phyloP scores from a whole-genome alignment of 2,113 vertebrate genomes.

The Ochotona princeps region DNA sequence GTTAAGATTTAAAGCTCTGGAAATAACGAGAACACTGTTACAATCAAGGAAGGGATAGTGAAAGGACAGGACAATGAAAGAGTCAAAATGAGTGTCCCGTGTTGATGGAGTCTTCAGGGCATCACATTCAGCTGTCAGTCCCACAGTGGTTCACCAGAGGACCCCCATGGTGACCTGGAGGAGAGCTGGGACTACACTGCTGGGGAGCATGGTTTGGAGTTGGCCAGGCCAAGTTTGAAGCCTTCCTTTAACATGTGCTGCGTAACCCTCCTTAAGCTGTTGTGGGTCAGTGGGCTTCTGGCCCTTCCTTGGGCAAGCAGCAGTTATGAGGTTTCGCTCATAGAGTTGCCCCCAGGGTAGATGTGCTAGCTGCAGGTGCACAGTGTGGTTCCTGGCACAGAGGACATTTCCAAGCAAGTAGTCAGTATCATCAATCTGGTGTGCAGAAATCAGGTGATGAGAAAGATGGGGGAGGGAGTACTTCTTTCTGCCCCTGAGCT shows the following conservation, averaged over 20 bases:
- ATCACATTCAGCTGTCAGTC: background rate
- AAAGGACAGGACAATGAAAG: background rate
- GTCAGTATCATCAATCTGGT: background rate
- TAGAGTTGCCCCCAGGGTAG: background rate
- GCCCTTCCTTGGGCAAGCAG: background rate
- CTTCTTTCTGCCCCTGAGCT: background rate
- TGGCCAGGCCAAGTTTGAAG: background rate
- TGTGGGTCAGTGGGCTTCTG: background rate
- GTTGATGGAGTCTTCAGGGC: background rate
- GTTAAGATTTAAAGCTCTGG: background rate
- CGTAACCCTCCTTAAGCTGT: background rate
- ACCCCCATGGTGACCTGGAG: background rate
- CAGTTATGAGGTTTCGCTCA: background rate
- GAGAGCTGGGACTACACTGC: background rate
- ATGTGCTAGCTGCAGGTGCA: background rate
- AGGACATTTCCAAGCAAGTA: background rate
- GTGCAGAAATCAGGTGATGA: background rate
- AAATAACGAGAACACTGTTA: background rate
- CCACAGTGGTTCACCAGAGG: background rate
- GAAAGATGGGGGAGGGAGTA: background rate
- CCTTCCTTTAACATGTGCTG: background rate
- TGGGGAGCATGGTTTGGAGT: background rate
- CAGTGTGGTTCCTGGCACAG: background rate
- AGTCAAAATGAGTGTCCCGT: background rate
- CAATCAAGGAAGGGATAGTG: background rate